Evolutionary conservation across 2,113 vertebrate genomes (phyloP), one percentile per base, ranked within the genome.

Genomic region (Ptilorrhoa leucosticta): DNA sequence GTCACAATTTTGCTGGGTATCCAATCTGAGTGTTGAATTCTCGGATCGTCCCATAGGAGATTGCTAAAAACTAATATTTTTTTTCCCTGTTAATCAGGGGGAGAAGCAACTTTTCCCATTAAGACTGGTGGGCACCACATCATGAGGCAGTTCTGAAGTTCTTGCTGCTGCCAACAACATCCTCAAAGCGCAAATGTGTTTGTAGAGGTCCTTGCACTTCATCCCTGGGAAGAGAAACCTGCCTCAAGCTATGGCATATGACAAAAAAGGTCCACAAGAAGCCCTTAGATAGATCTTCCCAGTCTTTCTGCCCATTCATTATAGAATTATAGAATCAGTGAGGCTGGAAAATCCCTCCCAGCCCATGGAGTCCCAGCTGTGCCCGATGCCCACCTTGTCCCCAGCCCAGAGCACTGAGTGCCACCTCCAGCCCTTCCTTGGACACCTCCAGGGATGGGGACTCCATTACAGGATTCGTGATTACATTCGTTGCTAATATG

Each of bases 241-340:
- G 57, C 35, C 47, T 54, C 33, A 7, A 0, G 7, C 39, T 64
- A 8, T 17, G 10, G 31, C 31, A 73, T 19, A 23, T 11, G 14
- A 58, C 45, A 73, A 56, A 64, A 22, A 27, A 16, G 3, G 4
- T 45, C 54, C 50, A 30, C 15, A 64, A 48, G 21, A 68, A 60
- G 30, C 44, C 3, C 28, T 40, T 22, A 24, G 18, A 44, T 5
- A 27, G 30, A 51, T 42, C 68, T 82, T 31, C 19, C 27, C 35
- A 56, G 73, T 17, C 18, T 33, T 77, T 80, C 60, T 57, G 31
- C 18, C 23, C 9, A 10, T 45, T 78, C 4, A 7, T n/a, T 47
- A 11, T 2, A 22, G 27, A 63, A 79, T 54, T 14, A 26, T 6
- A 24, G 33, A 19, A 37, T 33, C 12, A 2, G 0, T 50, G 0